Evolutionary conservation across 2,797 vertebrate species (phyloP).

Genomic region (Gallinago nigripennis): DNA sequence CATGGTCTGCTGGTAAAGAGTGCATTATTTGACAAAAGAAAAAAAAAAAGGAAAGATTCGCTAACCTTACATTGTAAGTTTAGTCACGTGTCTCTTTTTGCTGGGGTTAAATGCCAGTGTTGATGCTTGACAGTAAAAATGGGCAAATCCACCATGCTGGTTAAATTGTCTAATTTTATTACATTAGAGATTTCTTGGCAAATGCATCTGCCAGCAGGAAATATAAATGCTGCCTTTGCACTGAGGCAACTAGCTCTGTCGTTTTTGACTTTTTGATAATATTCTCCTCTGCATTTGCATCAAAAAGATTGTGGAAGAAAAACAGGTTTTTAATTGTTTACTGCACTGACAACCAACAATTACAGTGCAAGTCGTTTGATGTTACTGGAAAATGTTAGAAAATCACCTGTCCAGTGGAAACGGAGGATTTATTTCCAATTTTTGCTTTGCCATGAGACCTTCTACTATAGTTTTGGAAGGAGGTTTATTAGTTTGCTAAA

Average conservation of each 20-base stretch:
- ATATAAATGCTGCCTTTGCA: slow-evolving; percentile 75
- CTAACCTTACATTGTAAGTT: slow-evolving; percentile 71
- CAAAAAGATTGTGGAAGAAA: slow-evolving; percentile 55
- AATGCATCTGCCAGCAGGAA: slow-evolving; percentile 80
- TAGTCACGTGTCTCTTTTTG: slow-evolving; percentile 71
- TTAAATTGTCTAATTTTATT: slow-evolving; percentile 85
- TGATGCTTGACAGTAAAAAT: slow-evolving; percentile 78
- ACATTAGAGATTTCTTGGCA: slow-evolving; percentile 80
- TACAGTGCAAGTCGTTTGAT: slow-evolving; percentile 37
- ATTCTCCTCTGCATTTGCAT: slow-evolving; percentile 66
- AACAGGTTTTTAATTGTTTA: slow-evolving; percentile 71
- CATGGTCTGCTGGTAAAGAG: neutral
- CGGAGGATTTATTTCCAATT: slow-evolving; percentile 5
- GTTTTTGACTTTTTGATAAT: slow-evolving; percentile 70
- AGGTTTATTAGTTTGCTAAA: slow-evolving; percentile 2
- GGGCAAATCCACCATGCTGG: slow-evolving; percentile 78
- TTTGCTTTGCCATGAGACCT: neutral
- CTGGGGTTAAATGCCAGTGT: slow-evolving; percentile 75
- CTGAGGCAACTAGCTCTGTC: slow-evolving; percentile 59
- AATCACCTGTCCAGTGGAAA: slow-evolving; percentile 47
- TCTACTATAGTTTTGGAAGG: neutral
- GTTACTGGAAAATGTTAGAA: slow-evolving; percentile 15
- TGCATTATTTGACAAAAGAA: slow-evolving; percentile 29
- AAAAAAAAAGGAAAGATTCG: slow-evolving; percentile 12
- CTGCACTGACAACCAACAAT: slow-evolving; percentile 62